Base-by-base conservation (phyloP, 2,113 vertebrate species). In the Ctenomys sociabilis region DNA sequence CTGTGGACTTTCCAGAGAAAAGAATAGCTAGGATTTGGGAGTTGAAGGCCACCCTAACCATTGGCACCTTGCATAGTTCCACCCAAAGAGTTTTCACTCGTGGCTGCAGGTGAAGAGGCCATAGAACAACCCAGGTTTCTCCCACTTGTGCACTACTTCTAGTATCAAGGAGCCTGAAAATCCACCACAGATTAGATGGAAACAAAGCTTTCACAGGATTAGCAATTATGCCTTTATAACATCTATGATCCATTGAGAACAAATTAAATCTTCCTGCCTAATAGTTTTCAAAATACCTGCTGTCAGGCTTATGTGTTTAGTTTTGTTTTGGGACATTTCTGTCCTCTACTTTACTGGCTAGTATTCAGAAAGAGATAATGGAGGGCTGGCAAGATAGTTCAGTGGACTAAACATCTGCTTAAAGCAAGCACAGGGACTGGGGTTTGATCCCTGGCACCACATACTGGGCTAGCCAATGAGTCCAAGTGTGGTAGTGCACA, bases 231-330 rank as follows among this genome's bases (percentile, higher is more conserved):
- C 43, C 28, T 82, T 52, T 10, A 43, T 61, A 57, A 78, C 77
- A 26, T 30, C 49, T 43, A 11, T 40, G 86, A 85, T 77, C 32
- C 11, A 66, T 37, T 96, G 85, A 82, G 72, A 94, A 61, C 32
- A 88, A 64, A 83, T 88, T 45, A 88, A 90, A 70, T 77, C 45
- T 83, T 84, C 37, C 30, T 68, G 37, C 21, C 7, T 0, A 24
- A 61, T 87, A 87, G 40, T 95, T 95, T 90, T 85, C n/a, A 92
- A 68, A 54, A 87, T 45, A 24, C 37, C 37, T 45, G 54, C 64
- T 26, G 66, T 87, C 14, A n/a, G 11, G 6, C 61, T 49, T 59
- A 37, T 57, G 49, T 68, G 43, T 87, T 54, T 77, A 78, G 68
- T 84, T 95, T 94, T 37, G 64, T 19, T 80, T 70, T 43, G 16